A percentile compares a stretch with the other conserved stretches of the same genome.
phyloP scores from a whole-genome alignment of 2,797 vertebrate species.

The Malacoraja senta region DNA sequence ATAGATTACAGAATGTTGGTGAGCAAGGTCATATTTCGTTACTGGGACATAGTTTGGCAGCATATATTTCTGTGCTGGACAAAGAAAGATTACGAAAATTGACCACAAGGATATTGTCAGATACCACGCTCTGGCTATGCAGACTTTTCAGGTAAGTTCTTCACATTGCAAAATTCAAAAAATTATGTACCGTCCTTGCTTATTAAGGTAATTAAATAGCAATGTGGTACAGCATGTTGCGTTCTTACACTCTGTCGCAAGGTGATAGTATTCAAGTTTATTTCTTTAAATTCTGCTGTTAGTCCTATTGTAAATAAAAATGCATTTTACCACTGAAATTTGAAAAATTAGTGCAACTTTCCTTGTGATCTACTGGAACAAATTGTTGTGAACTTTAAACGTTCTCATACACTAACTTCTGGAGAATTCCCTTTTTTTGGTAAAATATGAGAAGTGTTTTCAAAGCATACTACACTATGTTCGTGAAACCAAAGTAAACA shows the following conservation, averaged over 20 bases:
- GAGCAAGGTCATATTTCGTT: slow-evolving; percentile 92
- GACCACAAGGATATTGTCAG: slow-evolving; percentile 85
- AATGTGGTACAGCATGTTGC: not conserved
- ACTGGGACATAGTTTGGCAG: slow-evolving; percentile 87
- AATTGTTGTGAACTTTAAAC: not conserved
- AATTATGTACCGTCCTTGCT: not conserved
- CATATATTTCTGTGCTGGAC: slow-evolving; percentile 86
- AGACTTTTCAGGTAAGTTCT: slow-evolving; percentile 81
- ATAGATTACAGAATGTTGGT: slow-evolving; percentile 78
- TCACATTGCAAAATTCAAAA: not conserved
- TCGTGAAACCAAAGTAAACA: not conserved
- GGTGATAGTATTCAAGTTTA: not conserved
- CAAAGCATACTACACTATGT: not conserved
- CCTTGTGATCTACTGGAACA: not conserved
- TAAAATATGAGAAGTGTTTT: not conserved
- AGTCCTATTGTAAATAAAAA: not conserved
- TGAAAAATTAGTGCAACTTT: not conserved
- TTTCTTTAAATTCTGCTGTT: not conserved
- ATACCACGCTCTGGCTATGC: slow-evolving; percentile 91
- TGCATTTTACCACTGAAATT: not conserved
- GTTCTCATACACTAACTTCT: not conserved
- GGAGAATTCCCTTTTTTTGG: not conserved
- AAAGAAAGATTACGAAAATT: slow-evolving; percentile 78
- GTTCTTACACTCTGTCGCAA: not conserved
- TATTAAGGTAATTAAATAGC: not conserved